Evolutionary conservation across 2,797 vertebrate genomes (phyloP), one percentile per base, ranked within the genome.

Genomic region (Aphelocoma californica): DNA sequence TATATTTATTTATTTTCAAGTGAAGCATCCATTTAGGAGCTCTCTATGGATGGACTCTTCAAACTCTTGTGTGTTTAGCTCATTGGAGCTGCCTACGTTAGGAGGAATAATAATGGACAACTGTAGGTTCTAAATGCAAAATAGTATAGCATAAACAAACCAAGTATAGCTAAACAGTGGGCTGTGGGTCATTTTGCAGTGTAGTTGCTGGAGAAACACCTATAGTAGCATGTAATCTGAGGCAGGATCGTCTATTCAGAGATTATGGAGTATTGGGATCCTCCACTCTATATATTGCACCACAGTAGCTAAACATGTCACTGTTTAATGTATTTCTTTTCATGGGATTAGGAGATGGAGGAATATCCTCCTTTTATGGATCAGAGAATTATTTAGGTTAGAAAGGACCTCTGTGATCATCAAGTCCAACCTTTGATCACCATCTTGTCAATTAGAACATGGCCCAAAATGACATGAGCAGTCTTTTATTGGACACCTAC

Each of bases 401-500:
- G 28, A 80, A 87, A 38, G 36, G 24, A 51, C 6, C 5, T 51
- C 28, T 38, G 38, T 0, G 0, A 34, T 34, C 18, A 24, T 44
- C 0, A 1, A 29, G 14, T 53, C 20, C 53, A 60, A 9, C 5
- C 8, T 66, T 58, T 65, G 26, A 32, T 21, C 9, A 20, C 6
- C 11, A 20, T 4, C 6, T 45, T 38, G 20, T n/a, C 54, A 66
- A 26, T 20, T 66, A 12, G 24, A 73, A 20, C 61, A 45, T 2
- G 2, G 1, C 12, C 42, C 3, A 2, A 60, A 74, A 25, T 34
- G 8, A 40, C 50, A 60, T 2, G 10, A 38, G 7, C n/a, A 34
- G 15, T 40, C 7, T 13, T 70, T 40, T 47, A 15, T 8, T 47
- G n/a, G 74, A 14, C 34, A 45, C 45, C 25, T 40, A 6, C 10